Evolutionary conservation across 2,888 invertebrate species (phyloP).

Genomic region (Gnatocerus cornutus): DNA sequence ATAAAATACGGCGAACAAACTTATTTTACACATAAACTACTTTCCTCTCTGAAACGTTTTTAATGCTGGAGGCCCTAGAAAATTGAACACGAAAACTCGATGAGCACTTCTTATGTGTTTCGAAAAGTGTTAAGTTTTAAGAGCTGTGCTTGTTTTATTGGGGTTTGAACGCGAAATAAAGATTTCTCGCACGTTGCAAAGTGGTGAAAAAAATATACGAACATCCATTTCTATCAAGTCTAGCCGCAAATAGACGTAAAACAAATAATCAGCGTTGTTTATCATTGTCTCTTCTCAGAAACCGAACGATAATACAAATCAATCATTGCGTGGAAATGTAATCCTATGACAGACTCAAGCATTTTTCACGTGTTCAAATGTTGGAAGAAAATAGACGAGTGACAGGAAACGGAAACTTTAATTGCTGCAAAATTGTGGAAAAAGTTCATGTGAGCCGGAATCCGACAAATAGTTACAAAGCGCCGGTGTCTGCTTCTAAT

Average conservation of each 20-base stretch:
- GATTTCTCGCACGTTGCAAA: background rate
- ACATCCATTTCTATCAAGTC: constrained; percentile 21
- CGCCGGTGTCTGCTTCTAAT: too few relatives aligned
- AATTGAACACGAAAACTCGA: background rate
- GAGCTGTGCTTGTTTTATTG: background rate
- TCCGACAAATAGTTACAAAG: too few relatives aligned
- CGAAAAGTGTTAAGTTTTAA: background rate
- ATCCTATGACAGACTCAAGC: too few relatives aligned
- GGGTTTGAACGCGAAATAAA: background rate
- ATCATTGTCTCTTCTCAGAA: constrained; percentile 9
- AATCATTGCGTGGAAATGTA: background rate
- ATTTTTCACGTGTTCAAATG: background rate
- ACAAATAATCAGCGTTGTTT: constrained; percentile 27
- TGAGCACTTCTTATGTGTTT: background rate
- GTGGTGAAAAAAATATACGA: constrained; percentile 15
- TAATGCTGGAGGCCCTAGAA: background rate
- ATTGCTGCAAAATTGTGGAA: too few relatives aligned
- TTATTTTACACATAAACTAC: constrained; percentile 35
- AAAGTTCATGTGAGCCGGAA: too few relatives aligned
- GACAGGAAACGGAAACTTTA: too few relatives aligned
- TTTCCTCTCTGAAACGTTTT: constrained; percentile 35
- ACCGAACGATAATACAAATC: constrained; percentile 3
- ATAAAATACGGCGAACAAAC: constrained; percentile 8
- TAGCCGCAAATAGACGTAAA: constrained; percentile 9
- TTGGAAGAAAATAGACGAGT: too few relatives aligned